Conservation (phyloP, 2,888 invertebrate genomes). For the Monopis laevigella region DNA sequence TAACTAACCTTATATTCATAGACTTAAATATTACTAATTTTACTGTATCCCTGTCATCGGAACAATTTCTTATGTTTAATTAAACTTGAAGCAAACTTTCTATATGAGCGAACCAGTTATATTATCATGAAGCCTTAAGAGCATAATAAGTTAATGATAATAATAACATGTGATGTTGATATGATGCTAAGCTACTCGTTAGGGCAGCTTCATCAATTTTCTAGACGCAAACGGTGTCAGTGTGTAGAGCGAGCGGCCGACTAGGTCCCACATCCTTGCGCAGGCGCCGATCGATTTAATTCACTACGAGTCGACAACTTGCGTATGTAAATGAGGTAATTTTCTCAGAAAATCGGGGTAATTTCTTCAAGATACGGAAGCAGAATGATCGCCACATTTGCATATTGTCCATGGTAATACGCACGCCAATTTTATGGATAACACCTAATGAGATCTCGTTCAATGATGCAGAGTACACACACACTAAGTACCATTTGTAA, state of each 20-base stretch:
- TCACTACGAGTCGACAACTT: conserved; percentile 25
- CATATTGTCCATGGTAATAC: too few relatives aligned
- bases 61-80: too few relatives aligned
- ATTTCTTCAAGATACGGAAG: conserved; percentile 39
- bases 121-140: conserved; percentile 7
- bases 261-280: conserved; percentile 2
- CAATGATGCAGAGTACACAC: too few relatives aligned
- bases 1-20: too few relatives aligned
- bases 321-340: conserved; percentile 40
- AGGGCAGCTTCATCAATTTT: conserved; percentile 10
- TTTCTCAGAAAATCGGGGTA: conserved; percentile 43
- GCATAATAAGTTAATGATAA: conserved; percentile 10
- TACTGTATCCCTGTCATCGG: too few relatives aligned
- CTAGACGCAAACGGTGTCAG: conserved; percentile 6
- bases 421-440: too few relatives aligned
- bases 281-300: conserved; percentile 20
- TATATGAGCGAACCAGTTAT: conserved; percentile 6
- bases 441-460: too few relatives aligned
- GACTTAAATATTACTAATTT: too few relatives aligned
- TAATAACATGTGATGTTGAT: conserved; percentile 11
- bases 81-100: too few relatives aligned
- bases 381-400: conserved; percentile 16
- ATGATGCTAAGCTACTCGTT: conserved; percentile 5
- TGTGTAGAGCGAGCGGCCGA: not conserved
- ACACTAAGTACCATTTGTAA: too few relatives aligned